These are phyloP conservation scores for Drosophila niveifrons DNA, from an alignment of 2,888 invertebrate species.

Conservation along the genomic window DNA sequence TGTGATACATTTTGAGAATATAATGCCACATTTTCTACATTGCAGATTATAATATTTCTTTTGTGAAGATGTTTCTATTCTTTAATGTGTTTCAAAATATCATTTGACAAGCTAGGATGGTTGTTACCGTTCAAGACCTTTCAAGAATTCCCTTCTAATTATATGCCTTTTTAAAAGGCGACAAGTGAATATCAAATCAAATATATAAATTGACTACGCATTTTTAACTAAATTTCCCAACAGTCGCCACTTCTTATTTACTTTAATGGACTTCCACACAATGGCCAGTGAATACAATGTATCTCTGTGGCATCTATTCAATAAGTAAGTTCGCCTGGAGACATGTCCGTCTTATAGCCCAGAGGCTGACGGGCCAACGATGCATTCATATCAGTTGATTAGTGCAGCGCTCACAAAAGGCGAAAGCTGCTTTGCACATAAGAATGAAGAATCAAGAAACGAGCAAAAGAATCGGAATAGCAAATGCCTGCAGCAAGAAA, in stretches of 20 bases:
- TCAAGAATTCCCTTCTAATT: too few species aligned
- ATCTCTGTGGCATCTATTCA: conserved; percentile 58
- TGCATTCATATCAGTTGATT: conserved; percentile 72
- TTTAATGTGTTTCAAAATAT: too few species aligned
- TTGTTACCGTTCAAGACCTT: too few species aligned
- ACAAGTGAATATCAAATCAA: too few species aligned
- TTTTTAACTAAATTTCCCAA: background rate
- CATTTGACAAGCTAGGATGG: too few species aligned
- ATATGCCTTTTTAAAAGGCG: too few species aligned
- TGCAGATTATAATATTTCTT: too few species aligned
- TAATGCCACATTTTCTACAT: too few species aligned
- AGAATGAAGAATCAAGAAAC: conserved; percentile 13
- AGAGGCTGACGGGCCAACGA: conserved; percentile 49
- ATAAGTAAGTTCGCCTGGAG: conserved; percentile 50
- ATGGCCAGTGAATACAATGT: conserved; percentile 24
- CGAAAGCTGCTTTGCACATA: conserved; percentile 13
- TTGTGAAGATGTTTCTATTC: too few species aligned
- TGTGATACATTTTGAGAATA: too few species aligned
- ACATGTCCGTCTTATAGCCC: conserved; percentile 23
- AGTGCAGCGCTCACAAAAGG: conserved; percentile 49
- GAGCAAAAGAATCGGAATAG: conserved; percentile 24
- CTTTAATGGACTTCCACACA: background rate
- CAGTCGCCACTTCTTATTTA: background rate
- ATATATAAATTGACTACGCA: too few species aligned
- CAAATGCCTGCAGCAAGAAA: conserved; percentile 47